These are phyloP conservation scores for Nyctalus aviator DNA, from an alignment of 2,797 vertebrate genomes.

Conservation along the genomic window DNA sequence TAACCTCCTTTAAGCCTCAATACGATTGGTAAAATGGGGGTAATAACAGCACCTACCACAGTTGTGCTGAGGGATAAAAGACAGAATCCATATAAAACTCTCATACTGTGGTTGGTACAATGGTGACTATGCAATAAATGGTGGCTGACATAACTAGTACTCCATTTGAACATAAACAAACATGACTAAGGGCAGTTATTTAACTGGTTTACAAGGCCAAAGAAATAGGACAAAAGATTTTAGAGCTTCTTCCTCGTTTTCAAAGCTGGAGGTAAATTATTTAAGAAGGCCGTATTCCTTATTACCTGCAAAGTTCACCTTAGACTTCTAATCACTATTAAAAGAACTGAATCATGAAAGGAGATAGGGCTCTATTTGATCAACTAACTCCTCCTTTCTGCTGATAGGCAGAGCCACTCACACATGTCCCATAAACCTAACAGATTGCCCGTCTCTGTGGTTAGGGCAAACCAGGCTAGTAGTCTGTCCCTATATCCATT, in stretches of 20 bases:
- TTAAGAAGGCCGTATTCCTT: not conserved
- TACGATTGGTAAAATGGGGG: not conserved
- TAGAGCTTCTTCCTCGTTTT: not conserved
- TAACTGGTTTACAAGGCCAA: slow-evolving; percentile 1
- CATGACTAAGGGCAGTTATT: not conserved
- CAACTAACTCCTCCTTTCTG: not conserved
- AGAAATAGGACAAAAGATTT: not conserved
- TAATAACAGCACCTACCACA: not conserved
- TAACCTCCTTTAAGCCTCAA: not conserved
- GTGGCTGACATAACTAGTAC: not conserved
- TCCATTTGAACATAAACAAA: not conserved
- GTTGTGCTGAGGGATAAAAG: not conserved
- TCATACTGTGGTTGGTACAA: not conserved
- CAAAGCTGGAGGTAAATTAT: slow-evolving; percentile 1
- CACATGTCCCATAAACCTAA: not conserved
- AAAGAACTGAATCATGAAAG: slow-evolving; percentile 2
- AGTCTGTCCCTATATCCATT: not conserved
- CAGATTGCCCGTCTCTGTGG: not conserved
- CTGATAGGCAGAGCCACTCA: not conserved
- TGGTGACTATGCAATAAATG: not conserved
- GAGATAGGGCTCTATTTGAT: not conserved
- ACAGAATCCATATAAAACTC: not conserved
- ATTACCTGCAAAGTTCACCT: not conserved
- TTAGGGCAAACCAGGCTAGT: not conserved
- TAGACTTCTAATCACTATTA: not conserved